Evolutionary conservation across 2,888 invertebrate species (phyloP), one percentile per base, ranked within the genome.

Genomic region (Linnaemya vulpina): DNA sequence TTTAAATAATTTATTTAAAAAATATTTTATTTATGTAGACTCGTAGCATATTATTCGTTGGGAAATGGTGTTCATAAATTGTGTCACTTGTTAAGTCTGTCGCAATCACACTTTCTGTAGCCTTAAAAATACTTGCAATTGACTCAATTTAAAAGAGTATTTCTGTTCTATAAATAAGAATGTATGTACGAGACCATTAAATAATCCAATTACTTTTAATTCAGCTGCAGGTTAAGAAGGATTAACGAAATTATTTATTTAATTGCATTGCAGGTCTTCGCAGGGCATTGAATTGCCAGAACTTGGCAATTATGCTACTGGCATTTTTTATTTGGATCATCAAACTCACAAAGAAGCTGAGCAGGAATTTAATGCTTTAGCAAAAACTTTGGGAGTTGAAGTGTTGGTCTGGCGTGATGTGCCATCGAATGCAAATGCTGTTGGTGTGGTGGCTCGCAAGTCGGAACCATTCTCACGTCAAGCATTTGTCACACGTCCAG

Each of bases 381-480:
- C 98, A 77, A 94, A 95, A 88, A 96, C 96, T 88, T 94, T 97
- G 90, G 95, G 95, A 38, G 93, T 99, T 87, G 94, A 95, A 93
- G 96, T 99, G 82, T 92, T 99, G 84, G 96, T 96, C 90, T 99
- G 99, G 99, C 95, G 99, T 87, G 96, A 96, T 49, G 97, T 99
- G 76, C 98, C 98, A 38, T 96, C 96, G 70, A 96, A 98, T 92
- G 96, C 95, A 91, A 93, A 95, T 76, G 95, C 95, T 87, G 97
- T 99, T 90, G 99, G 97, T 90, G 97, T 88, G 88, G 98, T 99
- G 90, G 99, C 99, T 79, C 95, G 95, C 90, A 97, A 96, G 93
- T 97, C 96, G 89, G 99, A 99, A 94, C 99, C 99, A 51, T 95
- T 96, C 91, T 98, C 99, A 94, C 95, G 98, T 89, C 99, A 99